A percentile compares a stretch with the other conserved stretches of the same genome.
phyloP scores from a whole-genome alignment of 1,140 invertebrate species.

The Teleogryllus occipitalis region DNA sequence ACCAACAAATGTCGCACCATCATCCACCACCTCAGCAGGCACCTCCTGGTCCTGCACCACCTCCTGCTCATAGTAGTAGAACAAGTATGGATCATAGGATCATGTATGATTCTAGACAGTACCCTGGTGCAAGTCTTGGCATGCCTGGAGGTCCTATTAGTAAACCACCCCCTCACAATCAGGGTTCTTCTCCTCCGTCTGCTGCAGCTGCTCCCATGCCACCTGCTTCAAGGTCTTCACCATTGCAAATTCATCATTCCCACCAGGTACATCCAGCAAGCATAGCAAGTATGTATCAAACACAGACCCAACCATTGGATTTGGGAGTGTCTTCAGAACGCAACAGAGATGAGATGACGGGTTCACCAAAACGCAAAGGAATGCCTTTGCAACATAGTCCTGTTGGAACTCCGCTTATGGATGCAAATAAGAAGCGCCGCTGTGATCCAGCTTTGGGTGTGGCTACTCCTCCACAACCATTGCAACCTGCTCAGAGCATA shows the following conservation, averaged over 20 bases:
- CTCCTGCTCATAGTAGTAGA: constrained; percentile 47
- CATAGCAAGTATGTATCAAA: neutral
- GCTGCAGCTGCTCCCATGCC: constrained; percentile 43
- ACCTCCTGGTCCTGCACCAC: constrained; percentile 40
- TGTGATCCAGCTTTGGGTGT: constrained; percentile 28
- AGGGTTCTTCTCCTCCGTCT: constrained; percentile 41
- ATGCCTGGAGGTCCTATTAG: constrained; percentile 27
- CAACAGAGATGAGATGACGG: constrained; percentile 38
- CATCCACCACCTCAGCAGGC: constrained; percentile 36
- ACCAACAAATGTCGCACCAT: constrained; percentile 52
- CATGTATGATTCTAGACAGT: constrained; percentile 15
- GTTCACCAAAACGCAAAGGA: constrained; percentile 48
- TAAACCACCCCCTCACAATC: constrained; percentile 34
- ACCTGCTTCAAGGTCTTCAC: constrained; percentile 40
- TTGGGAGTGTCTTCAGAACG: constrained; percentile 49
- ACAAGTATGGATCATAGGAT: constrained; percentile 16
- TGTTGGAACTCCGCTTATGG: neutral
- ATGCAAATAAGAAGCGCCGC: constrained; percentile 35
- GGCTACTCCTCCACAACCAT: constrained; percentile 31
- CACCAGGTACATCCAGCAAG: neutral
- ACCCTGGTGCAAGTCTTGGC: constrained; percentile 11
- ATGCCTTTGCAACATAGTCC: constrained; percentile 25
- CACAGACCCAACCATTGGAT: constrained; percentile 64
- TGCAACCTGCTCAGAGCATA: constrained; percentile 28
- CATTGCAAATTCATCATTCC: constrained; percentile 27